Percentiles rank a stretch among this genome's conserved stretches.
Conservation (phyloP, 37 sponge, comb jelly and placozoan genomes). For the Beroe ovata region DNA sequence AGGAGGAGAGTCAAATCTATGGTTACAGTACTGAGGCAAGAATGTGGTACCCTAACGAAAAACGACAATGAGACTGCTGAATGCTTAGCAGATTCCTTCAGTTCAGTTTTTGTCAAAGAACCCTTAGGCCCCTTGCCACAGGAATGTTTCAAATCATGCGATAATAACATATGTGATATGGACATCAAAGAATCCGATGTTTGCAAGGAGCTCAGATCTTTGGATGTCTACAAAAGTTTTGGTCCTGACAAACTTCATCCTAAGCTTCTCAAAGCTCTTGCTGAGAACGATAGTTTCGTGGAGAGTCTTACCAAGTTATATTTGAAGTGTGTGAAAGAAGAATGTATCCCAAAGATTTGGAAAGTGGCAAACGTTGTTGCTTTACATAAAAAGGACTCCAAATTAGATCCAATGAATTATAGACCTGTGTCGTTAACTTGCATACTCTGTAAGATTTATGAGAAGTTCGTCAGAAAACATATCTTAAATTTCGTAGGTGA, state of each 20-base stretch:
- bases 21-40: neutral
- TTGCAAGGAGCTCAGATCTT: too few species aligned
- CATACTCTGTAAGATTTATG: neutral
- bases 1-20: neutral
- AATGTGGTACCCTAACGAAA: neutral
- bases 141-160: neutral
- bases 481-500: neutral
- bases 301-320: too few species aligned
- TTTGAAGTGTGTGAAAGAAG: too few species aligned
- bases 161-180: too few species aligned
- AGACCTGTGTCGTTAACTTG: neutral
- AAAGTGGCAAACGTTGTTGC: too few species aligned
- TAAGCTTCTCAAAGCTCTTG: too few species aligned
- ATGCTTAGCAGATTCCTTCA: neutral
- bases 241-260: too few species aligned
- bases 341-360: too few species aligned
- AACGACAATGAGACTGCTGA: neutral
- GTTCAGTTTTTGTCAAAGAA: neutral
- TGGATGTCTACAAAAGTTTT: too few species aligned
- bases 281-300: too few species aligned
- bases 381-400: too few species aligned
- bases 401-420: neutral
- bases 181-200: too few species aligned
- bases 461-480: neutral
- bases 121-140: neutral